Evolutionary conservation across 1,140 invertebrate genomes (phyloP), one percentile per base, ranked within the genome.

Genomic region (Tetramorium simillimum): DNA sequence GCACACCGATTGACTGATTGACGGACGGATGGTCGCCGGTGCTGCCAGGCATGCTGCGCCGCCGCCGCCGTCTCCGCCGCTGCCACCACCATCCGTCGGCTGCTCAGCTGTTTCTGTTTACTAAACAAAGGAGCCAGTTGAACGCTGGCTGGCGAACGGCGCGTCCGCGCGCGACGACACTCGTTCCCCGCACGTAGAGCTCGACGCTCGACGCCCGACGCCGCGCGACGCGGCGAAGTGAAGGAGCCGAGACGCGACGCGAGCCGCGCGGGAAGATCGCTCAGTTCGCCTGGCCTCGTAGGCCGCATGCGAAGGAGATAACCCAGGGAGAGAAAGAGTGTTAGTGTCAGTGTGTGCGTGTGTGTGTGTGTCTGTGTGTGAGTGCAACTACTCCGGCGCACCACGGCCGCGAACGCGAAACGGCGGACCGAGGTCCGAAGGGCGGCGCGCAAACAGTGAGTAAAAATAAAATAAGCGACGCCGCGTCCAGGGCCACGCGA

Each of bases 31-130:
- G 24, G 33, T 62, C 49, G 77, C 77, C 77, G 77, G 78, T 81
- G 78, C 78, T 81, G 78, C 78, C 78, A 70, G 21, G 12, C 63
- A 28, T 28, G 24, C 24, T 28, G 24, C 24, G 24, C 24, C 24
- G 24, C 24, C 24, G 24, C 24, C 24, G 24, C 24, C 24, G 24
- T 28, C 24, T 28, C 24, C 24, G 24, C 24, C 24, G 24, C 24
- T 28, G 24, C 24, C 87, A 86, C 85, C 53, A 53, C 90, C 86
- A 85, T 76, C 73, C 73, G 58, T 86, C 75, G 62, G 67, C 53
- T 86, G 86, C 93, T 94, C 93, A 94, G 93, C 93, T 94, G 93
- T 93, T 94, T 93, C 93, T 94, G 93, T 94, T 94, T 94, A 94
- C 93, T 92, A 94, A 94, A 94, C 93, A 94, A 94, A 94, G 93